Conservation (phyloP, 2,797 vertebrate species). For the Bryconaethiops microstoma region DNA sequence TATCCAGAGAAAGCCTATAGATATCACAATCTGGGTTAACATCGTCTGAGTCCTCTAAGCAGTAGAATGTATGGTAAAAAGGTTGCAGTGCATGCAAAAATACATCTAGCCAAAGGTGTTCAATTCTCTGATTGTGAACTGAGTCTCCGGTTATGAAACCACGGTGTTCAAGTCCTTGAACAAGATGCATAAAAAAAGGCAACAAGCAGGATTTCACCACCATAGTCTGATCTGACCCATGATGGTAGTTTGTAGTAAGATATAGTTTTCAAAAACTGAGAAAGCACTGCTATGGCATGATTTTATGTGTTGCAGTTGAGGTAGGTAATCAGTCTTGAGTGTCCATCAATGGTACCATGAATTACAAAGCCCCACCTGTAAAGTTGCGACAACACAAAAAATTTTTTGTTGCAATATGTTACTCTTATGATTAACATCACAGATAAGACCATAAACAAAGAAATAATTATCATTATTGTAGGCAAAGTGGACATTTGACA, state of each 20-base stretch:
- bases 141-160: slow-evolving; percentile 8
- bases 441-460: too few relatives aligned
- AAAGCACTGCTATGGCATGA: slow-evolving; percentile 25
- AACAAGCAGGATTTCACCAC: slow-evolving; percentile 34
- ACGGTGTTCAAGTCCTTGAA: slow-evolving; percentile 33
- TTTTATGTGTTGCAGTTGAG: slow-evolving; percentile 48
- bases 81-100: background rate
- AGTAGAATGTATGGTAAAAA: slow-evolving; percentile 28
- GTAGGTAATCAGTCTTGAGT: slow-evolving; percentile 45
- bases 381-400: background rate
- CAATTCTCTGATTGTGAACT: too few relatives aligned
- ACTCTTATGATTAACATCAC: too few relatives aligned
- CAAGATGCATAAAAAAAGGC: slow-evolving; percentile 17
- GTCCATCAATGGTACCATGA: slow-evolving; percentile 22
- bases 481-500: too few relatives aligned
- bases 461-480: too few relatives aligned
- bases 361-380: slow-evolving; percentile 45
- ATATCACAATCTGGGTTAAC: slow-evolving; percentile 12
- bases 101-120: too few relatives aligned
- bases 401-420: too few relatives aligned
- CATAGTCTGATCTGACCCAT: slow-evolving; percentile 42
- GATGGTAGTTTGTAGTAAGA: slow-evolving; percentile 35
- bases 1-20: slow-evolving; percentile 33
- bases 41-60: too few relatives aligned
- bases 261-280: slow-evolving; percentile 46